Evolutionary conservation across 2,797 vertebrate genomes (phyloP), one percentile per base, ranked within the genome.

Genomic region (Mus spretus): DNA sequence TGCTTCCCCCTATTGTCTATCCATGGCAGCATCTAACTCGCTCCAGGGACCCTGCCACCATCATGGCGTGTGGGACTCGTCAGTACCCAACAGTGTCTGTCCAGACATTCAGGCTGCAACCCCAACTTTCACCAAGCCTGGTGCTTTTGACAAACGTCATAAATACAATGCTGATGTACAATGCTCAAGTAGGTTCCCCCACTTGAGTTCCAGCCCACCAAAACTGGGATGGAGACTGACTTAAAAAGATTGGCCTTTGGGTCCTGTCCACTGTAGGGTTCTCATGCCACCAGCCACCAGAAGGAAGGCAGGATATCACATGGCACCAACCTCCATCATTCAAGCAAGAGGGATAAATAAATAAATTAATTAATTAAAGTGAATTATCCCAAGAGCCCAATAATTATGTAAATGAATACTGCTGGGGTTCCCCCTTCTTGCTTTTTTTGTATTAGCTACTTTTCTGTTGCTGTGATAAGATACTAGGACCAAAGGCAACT

Each of bases 31-130:
- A 1, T 31, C 57, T 63, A 50, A 19, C 22, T 12, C 20, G 7
- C 72, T 22, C 28, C 2, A 6, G 3, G 10, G 59, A n/a, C 3
- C 72, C 47, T 22, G 44, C 31, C 0, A n/a, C 65, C 2, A 0
- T 44, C 80, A 0, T 8, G 4, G 14, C 1, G 0, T 4, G 5
- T 17, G 79, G 19, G 37, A 1, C 89, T 59, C 5, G 1, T 0
- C 1, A 28, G 86, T 17, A 19, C 26, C 31, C 61, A 0, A 7
- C 0, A 4, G 14, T 22, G 6, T 44, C 3, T 31, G 8, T 72
- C 13, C 6, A 44, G 12, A 13, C 3, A 10, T 0, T 3, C 28
- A 40, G 75, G n/a, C 75, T 31, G 31, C 5, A 70, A 28, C 19
- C 26, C 26, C 57, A 53, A 44, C 44, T 81, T 24, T 13, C 6